Evolutionary conservation across 2,888 invertebrate species (phyloP).

Genomic region (Scaptomyza parva): DNA sequence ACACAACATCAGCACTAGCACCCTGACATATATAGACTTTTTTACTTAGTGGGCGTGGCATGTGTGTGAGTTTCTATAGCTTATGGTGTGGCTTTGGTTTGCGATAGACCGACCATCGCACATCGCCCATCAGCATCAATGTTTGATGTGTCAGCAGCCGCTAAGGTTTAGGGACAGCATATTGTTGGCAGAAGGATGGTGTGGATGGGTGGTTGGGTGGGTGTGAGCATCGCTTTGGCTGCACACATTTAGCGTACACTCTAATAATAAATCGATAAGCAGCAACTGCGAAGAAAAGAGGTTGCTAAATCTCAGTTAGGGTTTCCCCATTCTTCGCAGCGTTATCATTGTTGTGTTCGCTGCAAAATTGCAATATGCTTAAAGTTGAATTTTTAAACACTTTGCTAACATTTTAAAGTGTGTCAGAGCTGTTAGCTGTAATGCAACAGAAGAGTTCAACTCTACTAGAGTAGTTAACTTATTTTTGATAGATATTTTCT

Average conservation of each 20-base stretch:
- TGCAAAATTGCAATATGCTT: conserved; percentile 13
- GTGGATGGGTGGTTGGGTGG: conserved; percentile 1
- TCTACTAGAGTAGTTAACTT: too few relatives aligned
- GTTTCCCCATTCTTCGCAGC: conserved; percentile 26
- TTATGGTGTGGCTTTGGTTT: conserved; percentile 65
- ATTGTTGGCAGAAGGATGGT: background rate
- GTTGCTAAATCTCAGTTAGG: conserved; percentile 44
- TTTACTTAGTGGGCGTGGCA: conserved; percentile 61
- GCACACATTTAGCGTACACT: conserved; percentile 56
- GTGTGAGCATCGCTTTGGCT: conserved; percentile 41
- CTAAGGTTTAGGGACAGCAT: background rate
- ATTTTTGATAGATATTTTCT: too few relatives aligned
- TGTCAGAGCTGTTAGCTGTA: too few relatives aligned
- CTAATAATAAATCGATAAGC: conserved; percentile 75
- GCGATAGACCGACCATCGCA: conserved; percentile 36
- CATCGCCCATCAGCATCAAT: conserved; percentile 71
- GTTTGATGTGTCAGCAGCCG: conserved; percentile 74
- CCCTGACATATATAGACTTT: conserved; percentile 58
- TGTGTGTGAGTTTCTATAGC: conserved; percentile 39
- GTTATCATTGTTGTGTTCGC: background rate
- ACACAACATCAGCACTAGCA: conserved; percentile 39
- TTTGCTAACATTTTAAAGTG: background rate
- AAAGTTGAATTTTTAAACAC: conserved; percentile 17
- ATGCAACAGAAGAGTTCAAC: background rate
- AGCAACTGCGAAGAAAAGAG: conserved; percentile 29